phyloP scores from a whole-genome alignment of 2,797 vertebrate genomes.

The Novumbra hubbsi region DNA sequence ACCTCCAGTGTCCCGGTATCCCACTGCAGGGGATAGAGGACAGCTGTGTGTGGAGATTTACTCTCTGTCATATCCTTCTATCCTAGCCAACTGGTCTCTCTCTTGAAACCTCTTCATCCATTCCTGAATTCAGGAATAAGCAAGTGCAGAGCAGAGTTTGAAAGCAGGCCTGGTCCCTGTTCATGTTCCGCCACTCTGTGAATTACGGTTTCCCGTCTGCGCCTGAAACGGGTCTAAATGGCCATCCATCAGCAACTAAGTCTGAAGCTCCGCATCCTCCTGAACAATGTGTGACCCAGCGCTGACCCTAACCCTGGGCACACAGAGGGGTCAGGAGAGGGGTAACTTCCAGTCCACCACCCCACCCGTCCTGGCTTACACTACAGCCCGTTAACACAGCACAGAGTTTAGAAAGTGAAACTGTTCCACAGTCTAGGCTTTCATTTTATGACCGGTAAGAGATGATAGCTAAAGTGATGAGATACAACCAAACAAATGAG shows the following conservation, averaged over 20 bases:
- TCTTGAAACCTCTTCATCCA: background rate
- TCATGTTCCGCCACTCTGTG: conserved; percentile 53
- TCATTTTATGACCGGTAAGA: background rate
- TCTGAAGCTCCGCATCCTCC: conserved; percentile 72
- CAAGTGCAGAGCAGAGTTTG: background rate
- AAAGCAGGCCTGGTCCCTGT: conserved; percentile 40
- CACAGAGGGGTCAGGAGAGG: conserved; percentile 61
- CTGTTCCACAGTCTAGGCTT: background rate
- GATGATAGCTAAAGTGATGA: background rate
- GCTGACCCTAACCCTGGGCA: conserved; percentile 33
- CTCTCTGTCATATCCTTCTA: conserved; percentile 2
- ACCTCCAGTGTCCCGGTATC: background rate
- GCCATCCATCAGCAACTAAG: conserved; percentile 65
- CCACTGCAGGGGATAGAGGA: background rate
- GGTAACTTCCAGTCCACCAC: conserved; percentile 56
- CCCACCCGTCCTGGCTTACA: conserved; percentile 1
- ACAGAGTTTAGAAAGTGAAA: conserved; percentile 3
- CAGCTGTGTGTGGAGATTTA: conserved; percentile 1
- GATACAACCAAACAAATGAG: background rate
- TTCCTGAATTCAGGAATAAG: conserved; percentile 3
- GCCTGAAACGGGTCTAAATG: conserved; percentile 53
- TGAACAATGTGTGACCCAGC: conserved; percentile 71
- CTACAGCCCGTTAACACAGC: background rate
- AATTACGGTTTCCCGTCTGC: conserved; percentile 70
- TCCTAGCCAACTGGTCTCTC: background rate